A percentile compares a stretch with the other conserved stretches of the same genome.
Conservation (phyloP, 2,797 vertebrate genomes). For the Rhabdophis nuchalis region DNA sequence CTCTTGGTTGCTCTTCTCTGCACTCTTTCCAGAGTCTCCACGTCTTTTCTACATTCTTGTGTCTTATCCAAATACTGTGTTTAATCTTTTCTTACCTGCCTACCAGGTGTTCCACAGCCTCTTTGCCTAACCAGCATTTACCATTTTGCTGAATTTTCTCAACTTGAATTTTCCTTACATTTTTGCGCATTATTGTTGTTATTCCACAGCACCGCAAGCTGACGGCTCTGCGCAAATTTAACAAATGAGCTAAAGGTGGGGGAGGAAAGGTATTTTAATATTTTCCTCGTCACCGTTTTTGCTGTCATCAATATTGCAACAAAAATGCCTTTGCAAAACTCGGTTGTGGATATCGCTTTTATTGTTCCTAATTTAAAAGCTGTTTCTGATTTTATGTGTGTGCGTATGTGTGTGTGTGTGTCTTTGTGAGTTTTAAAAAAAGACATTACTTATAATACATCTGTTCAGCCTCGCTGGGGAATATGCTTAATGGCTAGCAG, state of each 20-base stretch:
- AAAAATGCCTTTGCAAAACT: conserved; percentile 22
- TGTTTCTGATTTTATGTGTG: conserved; percentile 18
- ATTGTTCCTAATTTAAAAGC: conserved; percentile 45
- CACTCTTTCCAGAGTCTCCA: too few species aligned
- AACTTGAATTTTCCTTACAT: neutral
- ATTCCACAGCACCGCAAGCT: neutral
- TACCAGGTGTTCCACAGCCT: neutral
- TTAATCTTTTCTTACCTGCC: neutral
- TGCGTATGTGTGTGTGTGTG: neutral
- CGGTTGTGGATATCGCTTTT: conserved; percentile 35
- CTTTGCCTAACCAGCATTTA: neutral
- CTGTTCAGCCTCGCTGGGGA: conserved; percentile 46
- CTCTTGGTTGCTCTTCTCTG: too few species aligned
- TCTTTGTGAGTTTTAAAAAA: neutral
- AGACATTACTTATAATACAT: conserved; percentile 40
- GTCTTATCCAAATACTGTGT: too few species aligned
- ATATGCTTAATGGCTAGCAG: neutral
- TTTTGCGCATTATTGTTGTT: neutral
- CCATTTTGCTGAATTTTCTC: neutral
- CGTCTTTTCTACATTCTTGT: too few species aligned
- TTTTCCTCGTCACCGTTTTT: neutral
- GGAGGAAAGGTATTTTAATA: conserved; percentile 2
- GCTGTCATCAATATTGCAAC: neutral
- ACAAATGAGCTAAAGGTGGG: conserved; percentile 17
- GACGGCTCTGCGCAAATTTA: neutral